These are phyloP conservation scores for Cydia pomonella DNA, from an alignment of 1,140 invertebrate species.

Conservation along the genomic window DNA sequence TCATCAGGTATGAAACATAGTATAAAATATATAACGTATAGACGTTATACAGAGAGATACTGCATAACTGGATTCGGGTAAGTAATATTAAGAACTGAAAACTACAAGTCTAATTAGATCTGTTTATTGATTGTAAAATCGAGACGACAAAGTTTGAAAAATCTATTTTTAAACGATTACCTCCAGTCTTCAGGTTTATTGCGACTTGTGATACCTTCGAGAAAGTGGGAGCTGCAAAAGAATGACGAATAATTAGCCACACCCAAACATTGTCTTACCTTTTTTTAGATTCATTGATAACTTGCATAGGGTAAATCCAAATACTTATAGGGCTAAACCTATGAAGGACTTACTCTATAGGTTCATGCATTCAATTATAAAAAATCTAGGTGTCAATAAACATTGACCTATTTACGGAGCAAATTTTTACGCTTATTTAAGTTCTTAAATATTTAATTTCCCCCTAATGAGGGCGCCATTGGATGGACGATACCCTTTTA, in stretches of 20 bases:
- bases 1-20: background rate
- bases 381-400: too few species aligned
- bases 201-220: constrained; percentile 83
- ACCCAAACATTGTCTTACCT: background rate
- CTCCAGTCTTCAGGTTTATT: constrained; percentile 85
- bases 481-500: too few species aligned
- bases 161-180: constrained; percentile 83
- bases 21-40: background rate
- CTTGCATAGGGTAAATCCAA: too few species aligned
- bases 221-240: constrained; percentile 83
- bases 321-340: too few species aligned
- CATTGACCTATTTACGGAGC: too few species aligned
- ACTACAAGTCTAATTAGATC: constrained; percentile 41
- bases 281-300: background rate
- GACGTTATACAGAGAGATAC: background rate
- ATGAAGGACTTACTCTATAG: too few species aligned
- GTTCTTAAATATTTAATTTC: too few species aligned
- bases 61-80: background rate
- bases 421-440: too few species aligned
- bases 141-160: constrained; percentile 84
- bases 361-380: too few species aligned
- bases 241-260: constrained; percentile 2
- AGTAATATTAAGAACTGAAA: background rate
- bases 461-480: too few species aligned
- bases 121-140: constrained; percentile 77